These are phyloP conservation scores for Ophthalmolycus amberensis DNA, from an alignment of 2,113 vertebrate species.

Conservation along the genomic window DNA sequence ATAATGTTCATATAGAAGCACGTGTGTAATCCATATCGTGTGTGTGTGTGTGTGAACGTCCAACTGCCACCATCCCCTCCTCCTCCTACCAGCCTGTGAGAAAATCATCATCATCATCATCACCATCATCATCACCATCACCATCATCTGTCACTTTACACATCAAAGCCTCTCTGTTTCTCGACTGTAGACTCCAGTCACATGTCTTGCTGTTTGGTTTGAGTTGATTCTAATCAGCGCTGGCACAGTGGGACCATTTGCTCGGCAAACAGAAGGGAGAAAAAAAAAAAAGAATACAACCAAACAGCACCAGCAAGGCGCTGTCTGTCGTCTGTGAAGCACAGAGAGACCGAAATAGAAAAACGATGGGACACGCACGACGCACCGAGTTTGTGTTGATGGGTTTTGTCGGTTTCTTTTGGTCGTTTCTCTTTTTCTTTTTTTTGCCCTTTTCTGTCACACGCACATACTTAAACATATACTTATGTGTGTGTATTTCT, in stretches of 20 bases:
- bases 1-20: neutral
- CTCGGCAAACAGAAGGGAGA: conserved; percentile 31
- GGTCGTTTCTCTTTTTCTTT: neutral
- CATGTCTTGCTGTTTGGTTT: conserved; percentile 66
- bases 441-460: neutral
- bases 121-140: conserved; percentile 41
- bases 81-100: conserved; percentile 39
- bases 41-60: conserved; percentile 8
- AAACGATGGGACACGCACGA: conserved; percentile 36
- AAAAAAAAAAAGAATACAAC: conserved; percentile 21
- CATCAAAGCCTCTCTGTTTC: conserved; percentile 63
- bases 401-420: conserved; percentile 38
- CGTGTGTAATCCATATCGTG: neutral
- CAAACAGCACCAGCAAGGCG: conserved; percentile 38
- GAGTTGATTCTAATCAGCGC: conserved; percentile 71
- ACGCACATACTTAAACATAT: neutral
- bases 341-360: conserved; percentile 61
- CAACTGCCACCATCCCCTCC: neutral
- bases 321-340: conserved; percentile 45
- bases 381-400: conserved; percentile 37
- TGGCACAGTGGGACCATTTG: conserved; percentile 55
- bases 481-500: neutral
- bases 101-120: conserved; percentile 37
- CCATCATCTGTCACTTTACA: conserved; percentile 55
- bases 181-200: conserved; percentile 54